phyloP scores from a whole-genome alignment of 2,113 vertebrate genomes.

The Etia nguti region DNA sequence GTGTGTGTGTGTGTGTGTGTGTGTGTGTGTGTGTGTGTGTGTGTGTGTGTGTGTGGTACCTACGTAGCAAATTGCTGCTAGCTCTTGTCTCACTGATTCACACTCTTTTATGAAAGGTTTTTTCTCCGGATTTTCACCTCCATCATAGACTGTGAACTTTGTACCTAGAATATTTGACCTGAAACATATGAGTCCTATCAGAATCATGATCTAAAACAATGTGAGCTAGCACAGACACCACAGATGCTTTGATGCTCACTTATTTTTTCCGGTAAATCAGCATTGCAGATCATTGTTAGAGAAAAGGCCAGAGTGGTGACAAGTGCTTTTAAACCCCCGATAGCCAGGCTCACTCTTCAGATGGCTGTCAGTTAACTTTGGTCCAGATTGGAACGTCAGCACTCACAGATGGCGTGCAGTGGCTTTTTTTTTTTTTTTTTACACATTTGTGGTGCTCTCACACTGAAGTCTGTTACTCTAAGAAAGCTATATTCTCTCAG shows the following conservation, averaged over 20 bases:
- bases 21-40: neutral
- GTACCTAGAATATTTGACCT: conserved; percentile 85
- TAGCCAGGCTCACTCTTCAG: neutral
- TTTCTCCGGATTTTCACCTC: conserved; percentile 80
- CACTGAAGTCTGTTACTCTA: neutral
- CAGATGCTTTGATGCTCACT: neutral
- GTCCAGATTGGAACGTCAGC: neutral
- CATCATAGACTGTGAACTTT: conserved; percentile 83
- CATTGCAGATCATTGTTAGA: neutral
- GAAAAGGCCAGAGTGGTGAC: neutral
- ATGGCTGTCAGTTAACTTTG: neutral
- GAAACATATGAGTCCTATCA: neutral
- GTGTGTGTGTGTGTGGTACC: conserved; percentile 34
- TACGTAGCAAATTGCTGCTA: conserved; percentile 84
- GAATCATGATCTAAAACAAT: neutral
- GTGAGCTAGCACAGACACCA: neutral
- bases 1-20: neutral
- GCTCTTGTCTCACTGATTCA: conserved; percentile 77
- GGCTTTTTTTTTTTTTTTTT: neutral
- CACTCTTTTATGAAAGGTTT: conserved; percentile 75
- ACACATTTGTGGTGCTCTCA: neutral
- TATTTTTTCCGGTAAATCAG: neutral
- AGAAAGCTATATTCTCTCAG: no score
- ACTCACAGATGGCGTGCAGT: neutral
- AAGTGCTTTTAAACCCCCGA: neutral